Evolutionary conservation across 2,888 invertebrate genomes (phyloP).

Genomic region (Chorisops tibialis): DNA sequence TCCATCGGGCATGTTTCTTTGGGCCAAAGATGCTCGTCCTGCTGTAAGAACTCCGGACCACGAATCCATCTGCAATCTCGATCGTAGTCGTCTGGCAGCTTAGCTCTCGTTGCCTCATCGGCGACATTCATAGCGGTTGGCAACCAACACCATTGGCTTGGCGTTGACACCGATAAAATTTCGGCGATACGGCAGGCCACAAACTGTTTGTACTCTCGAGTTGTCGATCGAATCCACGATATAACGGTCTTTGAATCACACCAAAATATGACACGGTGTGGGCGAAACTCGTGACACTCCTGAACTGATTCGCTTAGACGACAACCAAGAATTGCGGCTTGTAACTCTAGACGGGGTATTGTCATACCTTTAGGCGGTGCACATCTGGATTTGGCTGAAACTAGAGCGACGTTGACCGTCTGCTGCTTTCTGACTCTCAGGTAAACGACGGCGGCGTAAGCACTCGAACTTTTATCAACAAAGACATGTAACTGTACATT

Average conservation of each 20-base stretch:
- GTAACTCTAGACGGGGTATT: not conserved
- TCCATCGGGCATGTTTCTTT: not conserved
- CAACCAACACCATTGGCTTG: not conserved
- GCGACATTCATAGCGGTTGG: not conserved
- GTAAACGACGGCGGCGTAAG: not conserved
- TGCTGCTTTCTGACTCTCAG: not conserved
- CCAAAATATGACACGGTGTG: not conserved
- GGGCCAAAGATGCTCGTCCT: not conserved
- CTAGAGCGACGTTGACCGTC: not conserved
- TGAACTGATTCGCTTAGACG: no score
- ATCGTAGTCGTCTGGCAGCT: not conserved
- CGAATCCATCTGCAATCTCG: not conserved
- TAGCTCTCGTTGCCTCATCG: not conserved
- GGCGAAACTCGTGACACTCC: not conserved
- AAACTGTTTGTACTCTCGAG: constrained; percentile 8
- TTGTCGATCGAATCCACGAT: not conserved
- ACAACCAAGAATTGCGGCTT: no score
- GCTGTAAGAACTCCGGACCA: not conserved
- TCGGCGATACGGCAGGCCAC: not conserved
- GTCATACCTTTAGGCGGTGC: not conserved
- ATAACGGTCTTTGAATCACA: not conserved
- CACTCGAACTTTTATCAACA: not conserved
- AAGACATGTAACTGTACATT: not conserved
- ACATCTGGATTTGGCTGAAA: no score
- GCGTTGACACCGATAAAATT: not conserved